phyloP scores from a whole-genome alignment of 2,113 vertebrate species.

The Chloropsis cyanopogon region DNA sequence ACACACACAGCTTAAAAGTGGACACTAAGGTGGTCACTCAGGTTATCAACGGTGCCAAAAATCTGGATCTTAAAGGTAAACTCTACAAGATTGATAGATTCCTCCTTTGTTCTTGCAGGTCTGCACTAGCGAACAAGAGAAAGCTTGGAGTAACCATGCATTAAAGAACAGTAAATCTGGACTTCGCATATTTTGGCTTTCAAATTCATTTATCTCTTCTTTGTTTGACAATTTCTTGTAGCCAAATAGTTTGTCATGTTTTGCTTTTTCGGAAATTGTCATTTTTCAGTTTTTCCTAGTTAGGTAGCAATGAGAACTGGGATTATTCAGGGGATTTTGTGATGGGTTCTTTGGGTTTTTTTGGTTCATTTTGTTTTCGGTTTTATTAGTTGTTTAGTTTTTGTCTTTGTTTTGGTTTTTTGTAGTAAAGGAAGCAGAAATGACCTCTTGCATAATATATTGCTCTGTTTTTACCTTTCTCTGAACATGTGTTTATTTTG shows the following conservation, averaged over 20 bases:
- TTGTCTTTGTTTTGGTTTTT: background rate
- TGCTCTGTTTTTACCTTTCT: background rate
- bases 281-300: background rate
- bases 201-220: background rate
- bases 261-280: background rate
- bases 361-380: background rate
- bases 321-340: background rate
- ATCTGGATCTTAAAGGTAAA: slow-evolving; percentile 97
- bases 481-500: background rate
- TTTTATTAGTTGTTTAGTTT: background rate
- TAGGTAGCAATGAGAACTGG: background rate
- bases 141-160: background rate
- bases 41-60: slow-evolving; percentile 97
- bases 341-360: background rate
- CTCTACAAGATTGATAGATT: background rate
- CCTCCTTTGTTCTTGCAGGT: background rate
- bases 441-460: background rate
- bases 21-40: slow-evolving; percentile 91
- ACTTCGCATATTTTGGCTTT: background rate
- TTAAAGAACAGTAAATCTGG: background rate
- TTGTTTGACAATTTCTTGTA: background rate
- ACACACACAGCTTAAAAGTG: slow-evolving; percentile 94
- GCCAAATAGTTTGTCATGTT: background rate
- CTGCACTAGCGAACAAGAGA: background rate
- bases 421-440: background rate